A percentile compares a stretch with the other conserved stretches of the same genome.
Evolutionary conservation across 2,888 invertebrate species (phyloP).

Genomic region (Aphrophora alni): DNA sequence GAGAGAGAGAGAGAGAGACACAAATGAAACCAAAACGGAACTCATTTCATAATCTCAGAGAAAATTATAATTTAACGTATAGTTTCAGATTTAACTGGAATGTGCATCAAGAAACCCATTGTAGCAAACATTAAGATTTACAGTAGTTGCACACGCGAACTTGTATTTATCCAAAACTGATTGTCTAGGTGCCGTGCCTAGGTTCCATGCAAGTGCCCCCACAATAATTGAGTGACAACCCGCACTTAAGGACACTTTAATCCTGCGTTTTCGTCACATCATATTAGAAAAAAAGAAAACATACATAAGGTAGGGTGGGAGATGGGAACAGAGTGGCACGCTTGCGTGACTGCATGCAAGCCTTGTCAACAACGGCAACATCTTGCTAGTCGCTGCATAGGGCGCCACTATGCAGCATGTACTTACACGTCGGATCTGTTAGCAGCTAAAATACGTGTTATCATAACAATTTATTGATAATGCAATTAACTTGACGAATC

Average conservation of each 20-base stretch:
- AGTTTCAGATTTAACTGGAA: not conserved
- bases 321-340: not conserved
- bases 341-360: not conserved
- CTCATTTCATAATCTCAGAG: too few relatives aligned
- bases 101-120: not conserved
- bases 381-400: not conserved
- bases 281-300: not conserved
- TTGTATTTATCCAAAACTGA: not conserved
- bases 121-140: not conserved
- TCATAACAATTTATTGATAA: too few relatives aligned
- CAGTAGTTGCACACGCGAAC: not conserved
- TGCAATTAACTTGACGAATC: too few relatives aligned
- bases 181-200: not conserved
- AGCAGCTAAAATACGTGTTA: too few relatives aligned
- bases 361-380: not conserved
- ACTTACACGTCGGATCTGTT: not conserved
- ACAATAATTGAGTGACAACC: slow-evolving; percentile 41
- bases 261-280: slow-evolving; percentile 28
- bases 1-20: too few relatives aligned
- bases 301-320: not conserved
- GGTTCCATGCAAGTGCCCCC: not conserved
- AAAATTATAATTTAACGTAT: not conserved
- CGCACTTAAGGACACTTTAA: slow-evolving; percentile 36
- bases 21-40: too few relatives aligned
- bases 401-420: not conserved